Base-by-base conservation (phyloP, 1,140 invertebrate genomes). In the Ceratina australensis region DNA sequence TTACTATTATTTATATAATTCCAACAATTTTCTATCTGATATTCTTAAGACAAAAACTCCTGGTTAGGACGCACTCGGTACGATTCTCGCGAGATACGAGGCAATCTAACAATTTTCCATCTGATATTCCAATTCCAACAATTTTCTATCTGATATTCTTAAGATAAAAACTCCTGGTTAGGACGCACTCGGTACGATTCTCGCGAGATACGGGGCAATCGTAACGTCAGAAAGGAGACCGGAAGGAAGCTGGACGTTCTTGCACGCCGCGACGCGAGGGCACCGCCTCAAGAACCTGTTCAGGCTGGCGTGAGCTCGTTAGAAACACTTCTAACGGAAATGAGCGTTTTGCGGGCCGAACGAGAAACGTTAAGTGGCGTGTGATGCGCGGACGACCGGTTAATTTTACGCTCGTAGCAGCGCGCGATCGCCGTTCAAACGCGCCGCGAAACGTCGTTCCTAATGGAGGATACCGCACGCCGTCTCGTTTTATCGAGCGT, bases 311-410 rank as follows among this genome's bases (percentile, higher is more conserved):
- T 60, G 56, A 47, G 67, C 47, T 77, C 74, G 74, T 77, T 71
- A 63, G 66, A 49, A 69, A 50, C 74, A 63, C 67, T 77, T 61
- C 66, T 71, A 67, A 77, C 74, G 74, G 74, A 77, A 77, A 77
- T 77, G 74, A 77, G 66, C 74, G 74, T 77, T 77, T 77, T 77
- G 67, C 67, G 26, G 26, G 24, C 47, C 57, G 66, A 60, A 77
- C 67, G 74, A 69, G 74, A 61, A 77, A 71, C 74, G 28, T 26
- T 77, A 77, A 76, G 66, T 77, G 57, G 24, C 66, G 74, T 76
- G 74, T 50, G 74, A 77, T 77, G 67, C 63, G 13, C 47, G 26
- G n/a, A 26, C 13, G 16, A 18, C 1, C 13, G 65, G 52, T 42
- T 49, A 50, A 57, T 60, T 60, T 69, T 42, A 59, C 56, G n/a